Evolutionary conservation across 2,888 invertebrate species (phyloP).

Genomic region (Pseudeuparius sepicola): DNA sequence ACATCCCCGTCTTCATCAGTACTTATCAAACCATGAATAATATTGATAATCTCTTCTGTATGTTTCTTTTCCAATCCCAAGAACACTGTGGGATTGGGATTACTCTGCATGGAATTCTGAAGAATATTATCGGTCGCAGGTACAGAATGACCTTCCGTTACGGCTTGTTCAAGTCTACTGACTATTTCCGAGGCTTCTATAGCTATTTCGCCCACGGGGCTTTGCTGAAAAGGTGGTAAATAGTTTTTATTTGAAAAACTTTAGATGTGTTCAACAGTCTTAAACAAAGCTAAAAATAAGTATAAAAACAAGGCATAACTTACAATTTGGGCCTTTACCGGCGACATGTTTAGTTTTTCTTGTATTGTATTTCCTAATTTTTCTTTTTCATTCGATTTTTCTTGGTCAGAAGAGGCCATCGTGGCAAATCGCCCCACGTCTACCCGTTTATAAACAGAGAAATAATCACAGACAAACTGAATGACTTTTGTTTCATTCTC

Average conservation of each 20-base stretch:
- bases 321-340: no score
- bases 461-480: no score
- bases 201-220: slow-evolving; percentile 38
- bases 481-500: no score
- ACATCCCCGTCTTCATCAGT: slow-evolving; percentile 56
- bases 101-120: neutral
- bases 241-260: no score
- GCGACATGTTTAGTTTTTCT: no score
- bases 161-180: slow-evolving; percentile 38
- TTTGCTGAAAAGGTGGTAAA: no score
- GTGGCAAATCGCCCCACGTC: slow-evolving; percentile 29
- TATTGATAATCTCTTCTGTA: slow-evolving; percentile 49
- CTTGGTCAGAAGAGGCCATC: slow-evolving; percentile 30
- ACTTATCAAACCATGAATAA: slow-evolving; percentile 47
- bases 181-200: slow-evolving; percentile 41
- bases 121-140: slow-evolving; percentile 25
- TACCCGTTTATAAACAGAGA: no score
- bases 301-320: no score
- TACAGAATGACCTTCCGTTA: slow-evolving; percentile 32
- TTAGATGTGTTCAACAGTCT: no score
- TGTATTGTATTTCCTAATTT: slow-evolving; percentile 28
- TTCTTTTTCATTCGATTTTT: slow-evolving; percentile 23
- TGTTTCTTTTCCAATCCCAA: slow-evolving; percentile 37
- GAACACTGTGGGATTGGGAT: slow-evolving; percentile 34
- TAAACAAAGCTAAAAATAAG: no score